A percentile compares a stretch with the other conserved stretches of the same genome.
These are phyloP conservation scores for Mareca strepera DNA, from an alignment of 2,797 vertebrate genomes.

Conservation along the genomic window DNA sequence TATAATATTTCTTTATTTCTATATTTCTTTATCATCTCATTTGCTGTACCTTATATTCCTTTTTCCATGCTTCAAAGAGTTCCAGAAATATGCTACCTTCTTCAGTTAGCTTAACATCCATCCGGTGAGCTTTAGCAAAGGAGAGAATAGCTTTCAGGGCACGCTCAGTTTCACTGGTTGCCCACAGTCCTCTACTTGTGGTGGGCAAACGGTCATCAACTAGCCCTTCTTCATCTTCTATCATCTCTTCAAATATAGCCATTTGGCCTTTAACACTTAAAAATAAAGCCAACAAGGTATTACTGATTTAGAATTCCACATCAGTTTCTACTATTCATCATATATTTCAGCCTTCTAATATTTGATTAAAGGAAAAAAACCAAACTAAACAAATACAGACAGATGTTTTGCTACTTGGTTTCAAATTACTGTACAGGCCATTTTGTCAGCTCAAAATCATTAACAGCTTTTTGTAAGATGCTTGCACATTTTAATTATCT, in stretches of 20 bases:
- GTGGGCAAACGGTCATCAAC: constrained; percentile 94
- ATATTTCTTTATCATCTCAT: background rate
- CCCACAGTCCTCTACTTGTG: constrained; percentile 95
- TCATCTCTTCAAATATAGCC: constrained; percentile 99
- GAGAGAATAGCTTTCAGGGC: constrained; percentile 91
- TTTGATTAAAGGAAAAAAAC: background rate
- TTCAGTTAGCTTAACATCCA: constrained; percentile 87
- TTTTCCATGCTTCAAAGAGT: constrained; percentile 97
- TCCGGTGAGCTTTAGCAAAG: constrained; percentile 90
- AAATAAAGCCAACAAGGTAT: background rate
- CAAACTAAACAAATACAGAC: background rate
- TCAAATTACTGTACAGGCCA: background rate
- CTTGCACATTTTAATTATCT: background rate
- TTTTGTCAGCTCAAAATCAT: background rate
- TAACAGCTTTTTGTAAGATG: background rate
- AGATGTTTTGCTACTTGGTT: background rate
- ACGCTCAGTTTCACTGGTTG: constrained; percentile 92
- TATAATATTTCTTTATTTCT: background rate
- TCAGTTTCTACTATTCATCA: background rate
- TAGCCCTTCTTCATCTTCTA: constrained; percentile 95
- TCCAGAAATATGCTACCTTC: constrained; percentile 95
- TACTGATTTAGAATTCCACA: background rate
- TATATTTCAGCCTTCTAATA: background rate
- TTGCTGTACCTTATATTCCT: constrained; percentile 93
- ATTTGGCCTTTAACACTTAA: constrained; percentile 94